Evolutionary conservation across 2,113 vertebrate species (phyloP).

Genomic region (Amphiprion percula): DNA sequence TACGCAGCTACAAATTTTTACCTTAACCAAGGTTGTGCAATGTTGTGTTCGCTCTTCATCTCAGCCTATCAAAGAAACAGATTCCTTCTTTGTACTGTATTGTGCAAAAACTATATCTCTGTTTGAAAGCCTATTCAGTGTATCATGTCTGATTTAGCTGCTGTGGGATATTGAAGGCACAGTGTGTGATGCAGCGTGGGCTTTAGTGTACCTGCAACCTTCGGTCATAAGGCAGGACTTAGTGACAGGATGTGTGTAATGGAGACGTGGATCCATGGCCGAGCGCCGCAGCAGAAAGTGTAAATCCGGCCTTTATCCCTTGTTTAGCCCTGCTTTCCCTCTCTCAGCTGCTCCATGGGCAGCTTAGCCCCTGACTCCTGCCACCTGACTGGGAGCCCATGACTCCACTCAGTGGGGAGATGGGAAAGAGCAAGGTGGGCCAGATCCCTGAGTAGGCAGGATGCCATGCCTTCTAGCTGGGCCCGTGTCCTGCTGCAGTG

Average conservation of each 20-base stretch:
- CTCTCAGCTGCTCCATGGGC: slow-evolving; percentile 66
- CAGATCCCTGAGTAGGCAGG: slow-evolving; percentile 71
- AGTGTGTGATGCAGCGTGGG: slow-evolving; percentile 26
- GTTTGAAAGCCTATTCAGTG: slow-evolving; percentile 43
- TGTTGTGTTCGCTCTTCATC: slow-evolving; percentile 39
- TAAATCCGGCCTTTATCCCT: slow-evolving; percentile 82
- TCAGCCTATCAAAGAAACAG: slow-evolving; percentile 44
- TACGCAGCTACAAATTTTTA: slow-evolving; percentile 44
- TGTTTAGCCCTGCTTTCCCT: slow-evolving; percentile 74
- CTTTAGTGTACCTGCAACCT: slow-evolving; percentile 45
- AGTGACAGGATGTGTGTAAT: slow-evolving; percentile 60
- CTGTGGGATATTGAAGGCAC: slow-evolving; percentile 29
- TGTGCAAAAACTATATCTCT: background rate
- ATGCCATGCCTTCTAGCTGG: slow-evolving; percentile 75
- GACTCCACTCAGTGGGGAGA: slow-evolving; percentile 68
- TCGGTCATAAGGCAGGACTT: slow-evolving; percentile 39
- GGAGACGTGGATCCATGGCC: slow-evolving; percentile 67
- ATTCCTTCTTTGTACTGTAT: slow-evolving; percentile 31
- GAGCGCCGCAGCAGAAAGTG: slow-evolving; percentile 62
- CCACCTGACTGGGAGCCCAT: slow-evolving; percentile 69
- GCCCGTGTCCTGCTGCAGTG: slow-evolving; percentile 52
- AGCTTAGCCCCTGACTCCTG: slow-evolving; percentile 71
- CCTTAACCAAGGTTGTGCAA: slow-evolving; percentile 58
- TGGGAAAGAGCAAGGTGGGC: slow-evolving; percentile 66
- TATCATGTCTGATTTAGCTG: slow-evolving; percentile 25